Percentiles rank a stretch among this genome's conserved stretches.
These are phyloP conservation scores for Acleris holmiana DNA, from an alignment of 2,888 invertebrate genomes.

Conservation along the genomic window DNA sequence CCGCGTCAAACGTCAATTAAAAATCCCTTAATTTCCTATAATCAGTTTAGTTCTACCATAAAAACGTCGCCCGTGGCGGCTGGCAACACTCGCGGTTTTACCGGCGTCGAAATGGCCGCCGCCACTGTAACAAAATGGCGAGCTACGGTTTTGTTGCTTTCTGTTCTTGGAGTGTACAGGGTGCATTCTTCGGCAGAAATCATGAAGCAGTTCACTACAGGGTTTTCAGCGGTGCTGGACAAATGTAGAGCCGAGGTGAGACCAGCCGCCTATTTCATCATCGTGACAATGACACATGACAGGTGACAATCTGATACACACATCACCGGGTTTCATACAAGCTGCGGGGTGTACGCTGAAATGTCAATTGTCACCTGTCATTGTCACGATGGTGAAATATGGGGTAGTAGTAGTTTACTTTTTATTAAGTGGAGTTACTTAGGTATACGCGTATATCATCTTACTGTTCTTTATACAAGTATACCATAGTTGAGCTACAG, in stretches of 20 bases:
- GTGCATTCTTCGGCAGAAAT: conserved; percentile 59
- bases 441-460: no score
- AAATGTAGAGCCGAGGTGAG: conserved; percentile 68
- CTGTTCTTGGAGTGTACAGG: conserved; percentile 32
- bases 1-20: conserved; percentile 20
- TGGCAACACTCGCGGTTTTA: conserved; percentile 11
- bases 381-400: no score
- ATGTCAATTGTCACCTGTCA: no score
- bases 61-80: background rate
- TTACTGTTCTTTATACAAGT: no score
- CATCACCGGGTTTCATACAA: no score
- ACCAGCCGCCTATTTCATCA: no score
- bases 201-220: conserved; percentile 59
- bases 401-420: no score
- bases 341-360: no score
- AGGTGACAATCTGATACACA: no score
- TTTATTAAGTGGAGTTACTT: no score
- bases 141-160: conserved; percentile 38
- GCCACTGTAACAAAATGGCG: conserved; percentile 50
- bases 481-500: no score
- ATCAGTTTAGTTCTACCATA: conserved; percentile 17
- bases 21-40: conserved; percentile 7
- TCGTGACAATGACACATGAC: no score
- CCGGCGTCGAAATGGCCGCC: conserved; percentile 48
- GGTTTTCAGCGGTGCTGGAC: conserved; percentile 59